These are phyloP conservation scores for Pocillopora meandrina DNA, from an alignment of 92 coral and sea anemone species.

Conservation along the genomic window DNA sequence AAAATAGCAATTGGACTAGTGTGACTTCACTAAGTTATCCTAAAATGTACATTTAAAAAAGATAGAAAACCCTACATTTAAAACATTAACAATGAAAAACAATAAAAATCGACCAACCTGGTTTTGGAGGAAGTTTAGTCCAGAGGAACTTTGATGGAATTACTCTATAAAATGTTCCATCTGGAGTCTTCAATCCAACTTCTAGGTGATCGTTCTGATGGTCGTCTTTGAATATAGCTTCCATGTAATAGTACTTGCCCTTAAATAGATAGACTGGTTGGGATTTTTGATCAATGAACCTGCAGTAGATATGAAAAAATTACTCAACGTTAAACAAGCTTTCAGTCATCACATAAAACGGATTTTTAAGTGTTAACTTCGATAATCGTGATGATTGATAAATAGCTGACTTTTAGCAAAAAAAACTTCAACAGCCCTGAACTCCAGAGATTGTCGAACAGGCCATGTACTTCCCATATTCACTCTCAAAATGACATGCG, in stretches of 20 bases:
- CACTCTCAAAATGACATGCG: no score
- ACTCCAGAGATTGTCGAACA: no score
- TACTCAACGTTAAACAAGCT: no score
- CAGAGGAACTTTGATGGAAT: constrained; percentile 69
- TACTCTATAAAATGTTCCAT: constrained; percentile 54
- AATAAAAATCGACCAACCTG: neutral
- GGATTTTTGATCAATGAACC: constrained; percentile 59
- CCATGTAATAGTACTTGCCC: constrained; percentile 71
- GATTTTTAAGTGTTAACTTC: no score
- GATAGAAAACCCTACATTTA: neutral
- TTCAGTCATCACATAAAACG: no score
- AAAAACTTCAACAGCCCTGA: no score
- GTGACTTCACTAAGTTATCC: no score
- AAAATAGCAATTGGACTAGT: no score
- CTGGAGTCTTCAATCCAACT: constrained; percentile 74
- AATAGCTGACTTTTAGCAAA: no score
- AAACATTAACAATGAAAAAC: neutral
- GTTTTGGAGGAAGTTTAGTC: constrained; percentile 19
- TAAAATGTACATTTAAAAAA: no score
- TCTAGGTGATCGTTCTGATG: constrained; percentile 66
- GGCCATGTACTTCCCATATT: no score
- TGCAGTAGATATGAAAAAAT: neutral
- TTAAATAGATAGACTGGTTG: constrained; percentile 53
- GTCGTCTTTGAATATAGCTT: constrained; percentile 72
- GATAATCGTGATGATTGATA: no score